Evolutionary conservation across 2,797 vertebrate genomes (phyloP), one percentile per base, ranked within the genome.

Genomic region (Hephaestus fuliginosus): DNA sequence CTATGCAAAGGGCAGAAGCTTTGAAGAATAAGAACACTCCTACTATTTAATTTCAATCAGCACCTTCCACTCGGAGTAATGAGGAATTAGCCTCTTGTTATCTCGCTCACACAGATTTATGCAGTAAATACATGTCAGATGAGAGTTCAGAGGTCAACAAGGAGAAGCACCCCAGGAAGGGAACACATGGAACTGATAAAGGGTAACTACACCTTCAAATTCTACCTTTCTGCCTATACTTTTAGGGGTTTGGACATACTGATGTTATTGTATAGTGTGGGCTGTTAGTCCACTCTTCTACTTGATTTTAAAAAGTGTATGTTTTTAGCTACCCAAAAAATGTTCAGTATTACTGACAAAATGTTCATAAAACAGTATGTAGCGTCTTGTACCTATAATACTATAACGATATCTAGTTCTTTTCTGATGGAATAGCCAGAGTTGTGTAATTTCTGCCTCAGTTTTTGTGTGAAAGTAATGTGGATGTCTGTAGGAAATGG

Each of bases 1-100:
- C 61, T 70, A 33, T n/a, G 64, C 74, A 95, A 93, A 95, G 91
- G 92, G 90, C 89, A 95, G 49, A n/a, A 6, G 84, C 89, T 93
- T 94, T 93, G 85, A 93, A 93, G 86, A 83, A 81, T 70, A 73
- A 79, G 11, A 79, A 53, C 41, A 33, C 53, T 77, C 74, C 33
- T 2, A 9, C 60, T 68, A 41, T 75, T 86, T 25, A 52, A 0
- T 82, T 90, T 83, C 74, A 83, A 66, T 82, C 63, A 67, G 51
- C 53, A 63, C 74, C 62, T 52, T 80, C 28, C n/a, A 72, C 58
- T 68, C 25, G 49, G 20, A 62, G 55, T 25, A 70, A 86, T n/a
- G 56, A 65, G 53, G 58, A 79, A 71, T 69, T 86, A 69, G 52
- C 80, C 39, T 65, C 48, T 58, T 69, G 56, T 84, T 86, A 85